phyloP scores from a whole-genome alignment of 2,797 vertebrate species.

The Dryobates pubescens region DNA sequence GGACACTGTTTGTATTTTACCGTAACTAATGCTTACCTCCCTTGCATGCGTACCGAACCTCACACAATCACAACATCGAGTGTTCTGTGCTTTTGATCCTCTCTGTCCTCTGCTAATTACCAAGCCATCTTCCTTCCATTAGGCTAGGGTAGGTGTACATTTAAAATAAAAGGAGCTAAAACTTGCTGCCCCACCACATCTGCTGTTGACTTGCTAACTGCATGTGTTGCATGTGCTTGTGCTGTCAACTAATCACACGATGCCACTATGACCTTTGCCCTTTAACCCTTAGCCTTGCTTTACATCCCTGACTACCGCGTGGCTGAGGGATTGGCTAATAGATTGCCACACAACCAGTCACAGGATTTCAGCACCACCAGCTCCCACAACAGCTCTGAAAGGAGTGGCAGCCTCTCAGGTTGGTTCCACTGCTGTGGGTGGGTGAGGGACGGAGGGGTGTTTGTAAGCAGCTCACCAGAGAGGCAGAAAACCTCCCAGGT shows the following conservation, averaged over 20 bases:
- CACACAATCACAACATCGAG: not conserved
- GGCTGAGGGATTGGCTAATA: conserved; percentile 99
- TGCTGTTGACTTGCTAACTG: conserved; percentile 87
- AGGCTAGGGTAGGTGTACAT: conserved; percentile 68
- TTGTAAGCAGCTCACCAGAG: conserved; percentile 50
- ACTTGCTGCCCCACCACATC: conserved; percentile 72
- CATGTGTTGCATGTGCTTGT: conserved; percentile 96
- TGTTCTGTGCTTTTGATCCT: conserved; percentile 39
- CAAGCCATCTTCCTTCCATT: conserved; percentile 60
- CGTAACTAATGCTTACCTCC: conserved; percentile 43
- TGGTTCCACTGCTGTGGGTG: conserved; percentile 82
- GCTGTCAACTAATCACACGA: conserved; percentile 95
- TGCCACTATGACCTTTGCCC: conserved; percentile 97
- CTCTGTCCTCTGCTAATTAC: conserved; percentile 12
- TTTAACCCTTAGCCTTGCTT: conserved; percentile 99
- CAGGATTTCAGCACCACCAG: conserved; percentile 99
- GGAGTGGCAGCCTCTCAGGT: conserved; percentile 99
- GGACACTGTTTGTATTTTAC: conserved; percentile 8
- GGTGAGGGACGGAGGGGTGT: conserved; percentile 76
- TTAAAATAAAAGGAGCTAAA: not conserved
- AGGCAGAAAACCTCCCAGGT: conserved; percentile 8
- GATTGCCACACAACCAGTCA: conserved; percentile 99
- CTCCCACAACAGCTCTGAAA: conserved; percentile 99
- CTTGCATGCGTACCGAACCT: conserved; percentile 57
- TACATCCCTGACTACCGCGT: conserved; percentile 99